phyloP scores from a whole-genome alignment of 2,888 invertebrate species.

The Drosophila acutilabella region DNA sequence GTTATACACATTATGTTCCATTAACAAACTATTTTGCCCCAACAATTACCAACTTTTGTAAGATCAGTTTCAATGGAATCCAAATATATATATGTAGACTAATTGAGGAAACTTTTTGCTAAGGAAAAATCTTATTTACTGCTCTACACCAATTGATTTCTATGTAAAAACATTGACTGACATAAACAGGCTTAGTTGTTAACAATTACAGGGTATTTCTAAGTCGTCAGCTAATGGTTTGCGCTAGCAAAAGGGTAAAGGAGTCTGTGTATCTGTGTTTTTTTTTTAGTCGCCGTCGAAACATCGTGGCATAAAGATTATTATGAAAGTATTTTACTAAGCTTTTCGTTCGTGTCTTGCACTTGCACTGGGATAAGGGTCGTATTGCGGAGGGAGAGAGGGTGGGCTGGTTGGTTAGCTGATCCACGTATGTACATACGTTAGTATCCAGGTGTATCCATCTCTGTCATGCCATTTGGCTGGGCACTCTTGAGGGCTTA shows the following conservation, averaged over 20 bases:
- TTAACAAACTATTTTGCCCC: too few relatives aligned
- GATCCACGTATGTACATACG: constrained; percentile 30
- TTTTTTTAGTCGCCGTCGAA: constrained; percentile 37
- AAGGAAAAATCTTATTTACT: too few relatives aligned
- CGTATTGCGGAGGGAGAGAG: neutral
- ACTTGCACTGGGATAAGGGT: constrained; percentile 19
- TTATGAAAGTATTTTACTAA: constrained; percentile 73
- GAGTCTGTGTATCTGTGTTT: constrained; percentile 15
- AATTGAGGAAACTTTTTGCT: too few relatives aligned
- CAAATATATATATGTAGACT: too few relatives aligned
- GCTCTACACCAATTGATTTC: too few relatives aligned
- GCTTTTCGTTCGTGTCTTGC: constrained; percentile 51
- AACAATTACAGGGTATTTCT: neutral
- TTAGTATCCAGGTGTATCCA: constrained; percentile 51
- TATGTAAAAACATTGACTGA: neutral
- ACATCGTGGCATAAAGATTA: constrained; percentile 73
- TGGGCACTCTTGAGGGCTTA: constrained; percentile 61
- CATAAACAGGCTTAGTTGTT: too few relatives aligned
- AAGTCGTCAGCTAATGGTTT: neutral
- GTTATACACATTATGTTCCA: too few relatives aligned
- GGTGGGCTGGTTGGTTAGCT: neutral
- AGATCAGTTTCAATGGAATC: too few relatives aligned
- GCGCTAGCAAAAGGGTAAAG: constrained; percentile 15
- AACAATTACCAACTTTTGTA: too few relatives aligned
- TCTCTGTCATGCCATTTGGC: constrained; percentile 66